A percentile compares a stretch with the other conserved stretches of the same genome.
phyloP scores from a whole-genome alignment of 2,888 invertebrate genomes.

The Tigriopus californicus region DNA sequence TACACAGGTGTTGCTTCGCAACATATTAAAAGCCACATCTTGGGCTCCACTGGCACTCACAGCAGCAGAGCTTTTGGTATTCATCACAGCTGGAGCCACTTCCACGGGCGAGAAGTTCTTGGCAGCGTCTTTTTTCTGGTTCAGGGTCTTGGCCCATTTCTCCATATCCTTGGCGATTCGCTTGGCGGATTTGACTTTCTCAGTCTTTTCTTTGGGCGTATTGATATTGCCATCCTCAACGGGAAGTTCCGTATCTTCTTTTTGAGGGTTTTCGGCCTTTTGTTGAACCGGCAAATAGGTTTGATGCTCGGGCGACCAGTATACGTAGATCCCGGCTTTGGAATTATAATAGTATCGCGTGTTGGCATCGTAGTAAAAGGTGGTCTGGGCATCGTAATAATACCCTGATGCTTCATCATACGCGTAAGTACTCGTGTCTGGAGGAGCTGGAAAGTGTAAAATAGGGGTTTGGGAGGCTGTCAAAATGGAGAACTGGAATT shows the following conservation, averaged over 20 bases:
- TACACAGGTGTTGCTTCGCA: slow-evolving; percentile 37
- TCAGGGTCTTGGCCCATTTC: slow-evolving; percentile 88
- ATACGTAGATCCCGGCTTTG: slow-evolving; percentile 71
- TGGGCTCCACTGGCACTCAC: slow-evolving; percentile 47
- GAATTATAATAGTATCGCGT: slow-evolving; percentile 93
- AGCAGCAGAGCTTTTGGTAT: slow-evolving; percentile 24
- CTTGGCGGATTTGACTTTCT: slow-evolving; percentile 90
- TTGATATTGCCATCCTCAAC: not conserved
- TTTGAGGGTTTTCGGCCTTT: slow-evolving; percentile 18
- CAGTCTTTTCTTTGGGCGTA: slow-evolving; percentile 43
- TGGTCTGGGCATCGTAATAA: slow-evolving; percentile 80
- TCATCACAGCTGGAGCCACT: slow-evolving; percentile 23
- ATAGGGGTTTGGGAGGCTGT: not conserved
- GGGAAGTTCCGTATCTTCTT: not conserved
- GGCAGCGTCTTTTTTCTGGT: slow-evolving; percentile 70
- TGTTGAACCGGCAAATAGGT: slow-evolving; percentile 29
- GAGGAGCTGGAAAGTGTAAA: slow-evolving; percentile 29
- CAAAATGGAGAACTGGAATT: slow-evolving; percentile 1
- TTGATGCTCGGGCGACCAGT: slow-evolving; percentile 56
- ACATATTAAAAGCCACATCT: slow-evolving; percentile 77
- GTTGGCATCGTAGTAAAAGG: slow-evolving; percentile 85
- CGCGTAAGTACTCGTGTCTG: slow-evolving; percentile 71
- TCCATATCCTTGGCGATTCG: slow-evolving; percentile 91
- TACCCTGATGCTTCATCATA: slow-evolving; percentile 90
- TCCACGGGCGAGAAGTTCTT: slow-evolving; percentile 19